phyloP scores from a whole-genome alignment of 2,113 vertebrate genomes.

The Periophthalmus modestus region DNA sequence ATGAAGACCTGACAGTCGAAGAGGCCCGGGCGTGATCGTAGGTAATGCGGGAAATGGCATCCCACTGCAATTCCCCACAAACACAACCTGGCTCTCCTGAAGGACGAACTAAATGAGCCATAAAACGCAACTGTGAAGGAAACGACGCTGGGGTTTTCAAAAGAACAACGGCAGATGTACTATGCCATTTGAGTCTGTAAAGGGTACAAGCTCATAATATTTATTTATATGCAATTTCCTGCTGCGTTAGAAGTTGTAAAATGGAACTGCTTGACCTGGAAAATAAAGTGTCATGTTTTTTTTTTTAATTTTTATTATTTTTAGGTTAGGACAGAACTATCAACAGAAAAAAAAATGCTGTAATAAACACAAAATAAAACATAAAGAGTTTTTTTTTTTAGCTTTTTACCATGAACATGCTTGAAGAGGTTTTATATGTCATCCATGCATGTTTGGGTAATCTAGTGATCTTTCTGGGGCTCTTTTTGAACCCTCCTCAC shows the following conservation, averaged over 20 bases:
- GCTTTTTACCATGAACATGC: no score
- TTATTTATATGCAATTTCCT: not conserved
- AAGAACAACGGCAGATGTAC: not conserved
- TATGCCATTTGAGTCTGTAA: not conserved
- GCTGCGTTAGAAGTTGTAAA: not conserved
- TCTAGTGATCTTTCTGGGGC: no score
- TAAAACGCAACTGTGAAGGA: not conserved
- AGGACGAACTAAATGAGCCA: not conserved
- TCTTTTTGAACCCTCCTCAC: no score
- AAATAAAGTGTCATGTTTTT: not conserved
- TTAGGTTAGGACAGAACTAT: no score
- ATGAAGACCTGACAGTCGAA: conserved; percentile 6
- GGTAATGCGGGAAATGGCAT: not conserved
- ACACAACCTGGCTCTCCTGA: not conserved
- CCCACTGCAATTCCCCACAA: not conserved
- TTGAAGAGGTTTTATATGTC: no score
- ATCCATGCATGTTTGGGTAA: no score
- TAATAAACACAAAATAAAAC: no score
- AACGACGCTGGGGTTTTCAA: not conserved
- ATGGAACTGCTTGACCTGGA: not conserved
- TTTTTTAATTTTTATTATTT: not conserved
- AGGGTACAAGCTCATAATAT: not conserved
- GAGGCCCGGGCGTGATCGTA: not conserved
- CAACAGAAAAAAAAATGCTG: no score
- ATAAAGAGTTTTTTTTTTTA: no score